These are phyloP conservation scores for Turnix velox DNA, from an alignment of 2,113 vertebrate genomes.

Conservation along the genomic window DNA sequence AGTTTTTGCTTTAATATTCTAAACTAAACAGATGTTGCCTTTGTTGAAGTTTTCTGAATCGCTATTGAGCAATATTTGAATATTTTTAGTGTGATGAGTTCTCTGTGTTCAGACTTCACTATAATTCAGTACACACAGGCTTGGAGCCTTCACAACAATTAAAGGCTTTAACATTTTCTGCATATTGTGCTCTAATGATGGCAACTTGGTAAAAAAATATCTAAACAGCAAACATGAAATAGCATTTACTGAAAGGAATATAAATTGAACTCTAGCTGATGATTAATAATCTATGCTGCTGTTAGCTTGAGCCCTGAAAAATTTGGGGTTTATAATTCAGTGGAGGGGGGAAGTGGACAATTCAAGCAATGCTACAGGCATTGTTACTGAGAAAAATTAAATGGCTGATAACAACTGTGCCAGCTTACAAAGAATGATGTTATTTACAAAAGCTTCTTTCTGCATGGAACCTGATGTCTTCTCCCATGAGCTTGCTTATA, in stretches of 20 bases:
- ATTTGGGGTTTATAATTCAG: slow-evolving; percentile 30
- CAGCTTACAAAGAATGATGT: slow-evolving; percentile 82
- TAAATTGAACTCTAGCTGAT: slow-evolving; percentile 25
- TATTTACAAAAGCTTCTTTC: slow-evolving; percentile 90
- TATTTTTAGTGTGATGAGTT: background rate
- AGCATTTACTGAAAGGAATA: slow-evolving; percentile 31
- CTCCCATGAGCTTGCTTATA: slow-evolving; percentile 88
- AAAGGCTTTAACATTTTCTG: background rate
- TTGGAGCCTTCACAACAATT: background rate
- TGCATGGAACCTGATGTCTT: slow-evolving; percentile 89
- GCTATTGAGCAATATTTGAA: background rate
- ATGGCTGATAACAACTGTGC: slow-evolving; percentile 66
- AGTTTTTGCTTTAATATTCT: background rate
- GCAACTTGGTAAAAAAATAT: background rate
- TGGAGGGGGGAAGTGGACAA: slow-evolving; percentile 24
- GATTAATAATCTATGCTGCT: slow-evolving; percentile 14
- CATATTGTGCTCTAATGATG: slow-evolving; percentile 12
- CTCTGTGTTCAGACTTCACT: background rate
- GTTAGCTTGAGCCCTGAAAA: slow-evolving; percentile 25
- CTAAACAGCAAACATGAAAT: slow-evolving; percentile 1
- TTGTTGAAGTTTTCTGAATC: background rate
- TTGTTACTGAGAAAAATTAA: slow-evolving; percentile 65
- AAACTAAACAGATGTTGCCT: background rate
- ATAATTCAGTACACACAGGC: background rate
- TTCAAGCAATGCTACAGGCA: slow-evolving; percentile 51